phyloP scores from a whole-genome alignment of 2,797 vertebrate species.

The Poecilia gillii region DNA sequence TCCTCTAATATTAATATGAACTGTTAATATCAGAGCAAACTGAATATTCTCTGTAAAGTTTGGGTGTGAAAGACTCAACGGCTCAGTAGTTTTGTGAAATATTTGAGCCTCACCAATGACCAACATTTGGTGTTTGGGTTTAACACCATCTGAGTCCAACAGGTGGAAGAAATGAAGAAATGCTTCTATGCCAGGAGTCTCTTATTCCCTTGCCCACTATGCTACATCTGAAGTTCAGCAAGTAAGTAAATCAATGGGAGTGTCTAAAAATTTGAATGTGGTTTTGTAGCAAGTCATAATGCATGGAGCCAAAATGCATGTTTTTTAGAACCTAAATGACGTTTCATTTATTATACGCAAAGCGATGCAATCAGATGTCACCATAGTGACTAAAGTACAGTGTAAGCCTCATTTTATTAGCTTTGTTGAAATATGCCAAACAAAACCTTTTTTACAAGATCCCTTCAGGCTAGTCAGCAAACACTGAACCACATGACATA shows the following conservation, averaged over 20 bases:
- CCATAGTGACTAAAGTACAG: background rate
- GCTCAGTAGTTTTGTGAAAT: background rate
- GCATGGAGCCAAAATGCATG: background rate
- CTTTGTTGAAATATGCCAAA: background rate
- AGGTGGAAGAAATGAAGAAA: no score
- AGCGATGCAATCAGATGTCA: background rate
- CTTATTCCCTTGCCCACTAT: background rate
- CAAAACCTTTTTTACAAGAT: background rate
- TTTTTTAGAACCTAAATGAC: background rate
- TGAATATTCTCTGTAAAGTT: background rate
- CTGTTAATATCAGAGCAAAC: background rate
- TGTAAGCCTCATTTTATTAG: background rate
- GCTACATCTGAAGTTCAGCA: background rate
- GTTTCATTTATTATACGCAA: background rate
- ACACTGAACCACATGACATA: background rate
- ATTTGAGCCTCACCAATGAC: background rate
- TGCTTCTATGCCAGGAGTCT: background rate
- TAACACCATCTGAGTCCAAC: no score
- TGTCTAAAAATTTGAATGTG: background rate
- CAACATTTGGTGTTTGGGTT: no score
- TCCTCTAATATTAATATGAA: background rate
- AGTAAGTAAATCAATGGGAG: background rate
- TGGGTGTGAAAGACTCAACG: background rate
- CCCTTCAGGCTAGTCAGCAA: background rate
- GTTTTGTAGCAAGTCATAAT: background rate